These are phyloP conservation scores for Chloroceryle amazona DNA, from an alignment of 2,797 vertebrate genomes.

Conservation along the genomic window DNA sequence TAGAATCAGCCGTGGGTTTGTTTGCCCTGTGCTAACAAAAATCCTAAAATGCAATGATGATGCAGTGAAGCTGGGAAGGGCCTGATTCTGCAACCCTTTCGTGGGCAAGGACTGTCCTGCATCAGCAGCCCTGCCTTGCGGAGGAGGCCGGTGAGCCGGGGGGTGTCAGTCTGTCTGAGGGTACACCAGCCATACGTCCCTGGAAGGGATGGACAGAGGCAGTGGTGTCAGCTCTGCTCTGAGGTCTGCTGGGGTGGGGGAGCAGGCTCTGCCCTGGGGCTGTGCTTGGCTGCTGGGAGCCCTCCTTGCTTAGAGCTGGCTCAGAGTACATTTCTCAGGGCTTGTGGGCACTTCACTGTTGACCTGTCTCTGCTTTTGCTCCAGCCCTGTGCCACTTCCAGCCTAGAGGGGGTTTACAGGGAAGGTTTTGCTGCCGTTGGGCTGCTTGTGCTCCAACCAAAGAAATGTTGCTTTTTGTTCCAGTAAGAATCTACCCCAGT, in stretches of 20 bases:
- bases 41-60: fast-evolving
- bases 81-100: neutral
- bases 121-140: neutral
- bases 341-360: neutral
- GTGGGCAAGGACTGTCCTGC: neutral
- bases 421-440: neutral
- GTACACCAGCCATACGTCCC: fast-evolving
- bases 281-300: neutral
- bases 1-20: neutral
- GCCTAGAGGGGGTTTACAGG: neutral
- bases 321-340: neutral
- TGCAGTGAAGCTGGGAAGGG: neutral
- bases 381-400: neutral
- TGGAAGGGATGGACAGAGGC: neutral
- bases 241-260: neutral
- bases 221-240: neutral
- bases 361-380: neutral
- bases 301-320: too few relatives aligned
- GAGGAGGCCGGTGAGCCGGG: too few relatives aligned
- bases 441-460: neutral
- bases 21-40: neutral
- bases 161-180: neutral
- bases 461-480: neutral
- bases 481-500: fast-evolving
- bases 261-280: neutral